Conservation (phyloP, 2,888 invertebrate genomes). For the Incurvaria masculella region DNA sequence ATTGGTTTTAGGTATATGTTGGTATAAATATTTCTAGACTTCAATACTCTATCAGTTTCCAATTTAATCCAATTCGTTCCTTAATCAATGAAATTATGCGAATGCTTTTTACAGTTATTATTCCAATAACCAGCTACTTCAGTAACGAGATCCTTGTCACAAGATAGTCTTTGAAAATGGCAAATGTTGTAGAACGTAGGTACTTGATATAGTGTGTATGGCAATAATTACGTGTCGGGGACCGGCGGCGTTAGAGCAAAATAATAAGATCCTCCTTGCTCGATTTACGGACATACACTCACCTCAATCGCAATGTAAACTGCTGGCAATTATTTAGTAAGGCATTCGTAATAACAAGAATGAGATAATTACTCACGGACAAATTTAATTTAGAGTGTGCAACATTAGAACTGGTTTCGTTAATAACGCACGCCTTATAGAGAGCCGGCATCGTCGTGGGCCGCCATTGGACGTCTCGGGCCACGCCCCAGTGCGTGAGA, state of each 20-base stretch:
- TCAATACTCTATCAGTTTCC: slow-evolving; percentile 57
- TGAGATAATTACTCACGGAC: slow-evolving; percentile 57
- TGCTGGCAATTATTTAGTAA: slow-evolving; percentile 48
- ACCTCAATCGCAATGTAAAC: slow-evolving; percentile 41
- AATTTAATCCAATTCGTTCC: slow-evolving; percentile 58
- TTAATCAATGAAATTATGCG: no score
- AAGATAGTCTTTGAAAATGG: no score
- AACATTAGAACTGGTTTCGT: slow-evolving; percentile 59
- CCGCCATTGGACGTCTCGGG: slow-evolving; percentile 51
- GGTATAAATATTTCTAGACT: no score
- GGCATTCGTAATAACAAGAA: slow-evolving; percentile 56
- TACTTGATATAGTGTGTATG: no score
- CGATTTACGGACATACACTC: slow-evolving; percentile 28
- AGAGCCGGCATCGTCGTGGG: slow-evolving; percentile 50
- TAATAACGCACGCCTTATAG: slow-evolving; percentile 57
- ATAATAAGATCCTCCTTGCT: slow-evolving; percentile 32
- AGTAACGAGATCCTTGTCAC: no score
- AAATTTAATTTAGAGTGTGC: slow-evolving; percentile 57
- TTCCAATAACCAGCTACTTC: no score
- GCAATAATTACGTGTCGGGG: slow-evolving; percentile 31
- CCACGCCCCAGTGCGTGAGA: slow-evolving; percentile 55
- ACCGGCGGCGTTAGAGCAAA: slow-evolving; percentile 22
- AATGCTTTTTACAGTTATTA: no score
- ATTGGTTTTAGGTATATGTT: no score
- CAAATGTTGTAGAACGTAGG: no score